Conservation (phyloP, 2,797 vertebrate species). For the Spizella passerina region DNA sequence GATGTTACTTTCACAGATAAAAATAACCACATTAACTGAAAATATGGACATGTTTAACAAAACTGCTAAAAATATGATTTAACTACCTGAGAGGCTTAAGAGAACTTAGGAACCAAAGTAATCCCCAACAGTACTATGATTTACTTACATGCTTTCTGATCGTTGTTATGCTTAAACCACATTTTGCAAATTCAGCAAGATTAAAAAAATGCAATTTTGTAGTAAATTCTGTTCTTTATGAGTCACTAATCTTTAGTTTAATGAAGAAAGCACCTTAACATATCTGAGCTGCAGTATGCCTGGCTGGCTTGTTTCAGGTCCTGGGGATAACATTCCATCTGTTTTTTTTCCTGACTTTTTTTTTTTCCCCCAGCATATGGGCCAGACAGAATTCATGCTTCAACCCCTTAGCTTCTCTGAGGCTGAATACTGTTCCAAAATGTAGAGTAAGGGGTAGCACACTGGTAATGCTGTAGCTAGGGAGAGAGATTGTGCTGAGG, state of each 20-base stretch:
- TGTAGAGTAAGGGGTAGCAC: background rate
- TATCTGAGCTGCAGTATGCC: background rate
- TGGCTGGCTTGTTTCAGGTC: background rate
- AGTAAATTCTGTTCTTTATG: background rate
- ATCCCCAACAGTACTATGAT: background rate
- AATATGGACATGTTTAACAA: background rate
- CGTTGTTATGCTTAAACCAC: background rate
- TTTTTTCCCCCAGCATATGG: background rate
- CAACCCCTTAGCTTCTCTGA: background rate
- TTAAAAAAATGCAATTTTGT: background rate
- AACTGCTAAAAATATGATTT: background rate
- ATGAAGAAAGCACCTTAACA: background rate
- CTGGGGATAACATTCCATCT: background rate
- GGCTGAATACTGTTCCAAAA: background rate
- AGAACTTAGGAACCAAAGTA: background rate
- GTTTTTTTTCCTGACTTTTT: background rate
- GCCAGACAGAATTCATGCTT: background rate
- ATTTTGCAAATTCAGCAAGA: background rate
- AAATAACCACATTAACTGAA: background rate
- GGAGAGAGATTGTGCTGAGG: fast-evolving
- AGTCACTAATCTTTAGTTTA: background rate
- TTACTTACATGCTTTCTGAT: background rate
- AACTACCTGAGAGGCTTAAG: background rate
- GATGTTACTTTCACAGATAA: background rate
- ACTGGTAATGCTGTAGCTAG: background rate